Conservation (phyloP, 1,140 invertebrate species). For the Pollicipes pollicipes region DNA sequence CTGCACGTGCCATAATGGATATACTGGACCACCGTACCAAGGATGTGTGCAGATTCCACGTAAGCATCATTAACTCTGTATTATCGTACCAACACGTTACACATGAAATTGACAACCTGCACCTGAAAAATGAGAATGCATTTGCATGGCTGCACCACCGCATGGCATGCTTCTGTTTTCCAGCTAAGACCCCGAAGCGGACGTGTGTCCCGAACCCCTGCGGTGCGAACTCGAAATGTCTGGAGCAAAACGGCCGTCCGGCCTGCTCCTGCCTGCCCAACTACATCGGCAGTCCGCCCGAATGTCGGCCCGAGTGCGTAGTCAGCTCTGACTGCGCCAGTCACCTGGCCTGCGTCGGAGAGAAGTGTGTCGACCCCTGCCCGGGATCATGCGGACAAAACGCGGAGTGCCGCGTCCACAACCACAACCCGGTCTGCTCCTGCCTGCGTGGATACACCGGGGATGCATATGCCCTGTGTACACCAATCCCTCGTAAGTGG, state of each 20-base stretch:
- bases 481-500: conserved; percentile 24
- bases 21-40: too few species aligned
- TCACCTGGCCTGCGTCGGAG: conserved; percentile 37
- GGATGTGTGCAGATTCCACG: too few species aligned
- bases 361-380: conserved; percentile 37
- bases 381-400: conserved; percentile 40
- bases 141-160: too few species aligned
- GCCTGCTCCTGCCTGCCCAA: conserved; percentile 55
- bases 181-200: conserved; percentile 20
- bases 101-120: too few species aligned
- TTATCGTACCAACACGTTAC: too few species aligned
- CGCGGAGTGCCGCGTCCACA: conserved; percentile 28
- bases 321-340: conserved; percentile 37
- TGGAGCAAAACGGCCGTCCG: conserved; percentile 52
- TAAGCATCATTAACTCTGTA: too few species aligned
- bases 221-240: conserved; percentile 58
- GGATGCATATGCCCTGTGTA: conserved; percentile 33
- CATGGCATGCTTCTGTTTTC: too few species aligned
- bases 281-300: conserved; percentile 56
- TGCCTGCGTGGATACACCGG: conserved; percentile 43
- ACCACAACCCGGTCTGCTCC: conserved; percentile 34
- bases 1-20: too few species aligned
- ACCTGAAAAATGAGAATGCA: too few species aligned
- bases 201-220: conserved; percentile 33
- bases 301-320: conserved; percentile 39